Evolutionary conservation across 2,888 invertebrate species (phyloP), one percentile per base, ranked within the genome.

Genomic region (Phanerotoma sp.): DNA sequence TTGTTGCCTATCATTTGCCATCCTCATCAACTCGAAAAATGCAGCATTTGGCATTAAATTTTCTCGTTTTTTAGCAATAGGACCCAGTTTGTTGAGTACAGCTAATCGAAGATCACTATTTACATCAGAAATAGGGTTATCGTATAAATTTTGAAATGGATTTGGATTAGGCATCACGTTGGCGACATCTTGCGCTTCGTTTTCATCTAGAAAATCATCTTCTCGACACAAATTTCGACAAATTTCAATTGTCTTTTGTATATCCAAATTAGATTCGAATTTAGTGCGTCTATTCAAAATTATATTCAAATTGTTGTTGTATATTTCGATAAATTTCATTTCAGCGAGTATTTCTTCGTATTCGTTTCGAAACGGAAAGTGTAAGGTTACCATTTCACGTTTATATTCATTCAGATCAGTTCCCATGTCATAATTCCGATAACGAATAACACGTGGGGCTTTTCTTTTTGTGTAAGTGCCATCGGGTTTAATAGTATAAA

Each of bases 361-460:
- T 72, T 78, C 76, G 66, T 62, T 68, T 54, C 61, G 48, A 65
- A 76, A 77, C 41, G 75, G 73, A 57, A 75, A 20, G 54, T 76
- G 71, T 49, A 77, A 59, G 58, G 20, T 48, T 9, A 62, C 58
- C 57, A 55, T 54, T 52, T 58, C 58, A 20, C 57, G 28, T 48
- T 53, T 70, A 60, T 74, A 75, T n/a, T 77, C 71, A 25, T 66
- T 64, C 46, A 53, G 66, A 57, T 75, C 63, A 5, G 28, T 40
- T 42, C 57, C 62, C 60, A 75, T 71, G 62, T 75, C 71, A 50
- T 75, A 77, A 62, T 71, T 69, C n/a, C 75, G 49, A 50, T 73
- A 77, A 55, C 77, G 59, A 52, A 77, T 72, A 25, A 77, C 55
- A 54, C 64, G 65, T 50, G 70, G 57, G n/a, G 40, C 56, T 37